These are phyloP conservation scores for Euleptes europaea DNA, from an alignment of 2,113 vertebrate species.

Conservation along the genomic window DNA sequence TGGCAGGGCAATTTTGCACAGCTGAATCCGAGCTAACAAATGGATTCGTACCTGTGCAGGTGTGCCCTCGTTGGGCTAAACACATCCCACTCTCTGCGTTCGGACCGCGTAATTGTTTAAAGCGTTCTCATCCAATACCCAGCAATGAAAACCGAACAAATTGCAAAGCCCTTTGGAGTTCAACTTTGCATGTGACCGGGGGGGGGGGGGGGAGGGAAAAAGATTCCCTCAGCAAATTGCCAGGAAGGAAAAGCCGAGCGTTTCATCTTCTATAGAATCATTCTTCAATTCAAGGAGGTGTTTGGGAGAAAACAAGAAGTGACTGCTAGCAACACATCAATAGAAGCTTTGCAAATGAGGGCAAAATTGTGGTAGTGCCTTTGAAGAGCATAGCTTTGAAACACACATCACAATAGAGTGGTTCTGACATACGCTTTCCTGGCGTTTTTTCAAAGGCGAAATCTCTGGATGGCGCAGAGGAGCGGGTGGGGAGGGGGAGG, in stretches of 20 bases:
- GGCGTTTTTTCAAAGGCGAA: neutral
- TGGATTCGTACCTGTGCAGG: neutral
- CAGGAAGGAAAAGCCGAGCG: neutral
- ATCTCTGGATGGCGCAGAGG: neutral
- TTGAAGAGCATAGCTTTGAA: slow-evolving; percentile 21
- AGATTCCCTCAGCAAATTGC: neutral
- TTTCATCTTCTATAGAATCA: slow-evolving; percentile 8
- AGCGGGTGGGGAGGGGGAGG: neutral
- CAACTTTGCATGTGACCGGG: neutral
- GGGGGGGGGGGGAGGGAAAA: no score
- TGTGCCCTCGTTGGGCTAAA: neutral
- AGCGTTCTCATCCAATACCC: neutral
- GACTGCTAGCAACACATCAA: neutral
- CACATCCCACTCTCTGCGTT: neutral
- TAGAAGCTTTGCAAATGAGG: slow-evolving; percentile 26
- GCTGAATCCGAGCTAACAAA: neutral
- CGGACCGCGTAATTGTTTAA: neutral
- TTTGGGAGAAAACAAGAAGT: slow-evolving; percentile 18
- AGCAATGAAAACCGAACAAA: neutral
- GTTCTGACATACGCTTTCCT: slow-evolving; percentile 4
- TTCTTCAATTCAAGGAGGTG: neutral
- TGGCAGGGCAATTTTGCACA: neutral
- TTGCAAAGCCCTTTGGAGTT: neutral
- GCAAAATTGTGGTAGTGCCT: slow-evolving; percentile 15
- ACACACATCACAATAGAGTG: slow-evolving; percentile 21